A percentile compares a stretch with the other conserved stretches of the same genome.
Conservation (phyloP, 1,140 invertebrate species). For the Rhizoglyphus robini region DNA sequence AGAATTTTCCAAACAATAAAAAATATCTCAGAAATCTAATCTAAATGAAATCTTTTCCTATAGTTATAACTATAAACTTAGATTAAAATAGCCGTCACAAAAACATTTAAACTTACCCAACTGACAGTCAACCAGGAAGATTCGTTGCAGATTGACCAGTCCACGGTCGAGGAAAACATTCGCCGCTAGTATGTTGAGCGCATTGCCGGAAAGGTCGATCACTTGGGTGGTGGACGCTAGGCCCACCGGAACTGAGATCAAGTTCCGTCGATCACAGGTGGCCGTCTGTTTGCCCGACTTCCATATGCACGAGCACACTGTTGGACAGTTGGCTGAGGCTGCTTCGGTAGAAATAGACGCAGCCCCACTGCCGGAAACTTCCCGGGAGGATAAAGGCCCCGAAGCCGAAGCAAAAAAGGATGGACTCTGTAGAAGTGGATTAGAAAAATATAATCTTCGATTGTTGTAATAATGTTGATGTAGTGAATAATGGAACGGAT, state of each 20-base stretch:
- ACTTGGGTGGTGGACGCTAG: constrained; percentile 76
- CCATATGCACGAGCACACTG: constrained; percentile 66
- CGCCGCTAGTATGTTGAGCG: constrained; percentile 59
- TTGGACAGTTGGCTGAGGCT: constrained; percentile 6
- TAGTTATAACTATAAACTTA: too few species aligned
- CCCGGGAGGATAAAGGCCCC: too few species aligned
- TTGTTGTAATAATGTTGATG: too few species aligned
- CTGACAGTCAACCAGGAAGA: constrained; percentile 63
- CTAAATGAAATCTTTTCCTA: too few species aligned
- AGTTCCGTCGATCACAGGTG: constrained; percentile 61
- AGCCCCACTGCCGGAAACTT: too few species aligned
- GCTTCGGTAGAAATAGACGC: neutral
- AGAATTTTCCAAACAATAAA: too few species aligned
- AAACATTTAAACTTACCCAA: constrained; percentile 45
- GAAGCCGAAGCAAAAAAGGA: too few species aligned
- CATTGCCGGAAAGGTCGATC: constrained; percentile 68
- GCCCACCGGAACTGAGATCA: constrained; percentile 63
- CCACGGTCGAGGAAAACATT: constrained; percentile 65
- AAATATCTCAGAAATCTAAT: too few species aligned
- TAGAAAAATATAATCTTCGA: too few species aligned
- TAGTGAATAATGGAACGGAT: too few species aligned
- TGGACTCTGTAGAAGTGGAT: too few species aligned
- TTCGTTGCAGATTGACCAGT: constrained; percentile 67
- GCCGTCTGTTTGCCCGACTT: constrained; percentile 78
- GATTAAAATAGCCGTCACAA: too few species aligned